Conservation (phyloP, 2,888 invertebrate species). For the Drosophila mimetica region DNA sequence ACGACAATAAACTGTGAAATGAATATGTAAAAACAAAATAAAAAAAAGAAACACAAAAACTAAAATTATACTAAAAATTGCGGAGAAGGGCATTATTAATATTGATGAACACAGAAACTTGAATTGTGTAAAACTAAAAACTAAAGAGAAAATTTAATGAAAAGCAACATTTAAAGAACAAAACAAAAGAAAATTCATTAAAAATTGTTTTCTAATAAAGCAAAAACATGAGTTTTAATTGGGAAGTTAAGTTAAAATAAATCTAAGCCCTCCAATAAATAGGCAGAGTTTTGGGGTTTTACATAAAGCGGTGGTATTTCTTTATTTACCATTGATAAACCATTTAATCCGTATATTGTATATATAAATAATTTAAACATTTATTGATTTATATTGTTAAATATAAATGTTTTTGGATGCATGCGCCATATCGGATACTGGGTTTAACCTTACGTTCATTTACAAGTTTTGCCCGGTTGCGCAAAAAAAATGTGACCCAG, state of each 20-base stretch:
- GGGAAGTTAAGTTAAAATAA: too few species aligned
- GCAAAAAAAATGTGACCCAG: conserved; percentile 42
- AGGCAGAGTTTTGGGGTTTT: conserved; percentile 66
- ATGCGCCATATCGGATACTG: conserved; percentile 43
- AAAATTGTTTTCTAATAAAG: conserved; percentile 82
- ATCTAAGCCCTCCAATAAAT: too few species aligned
- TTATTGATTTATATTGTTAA: conserved; percentile 48
- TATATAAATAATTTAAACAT: conserved; percentile 79
- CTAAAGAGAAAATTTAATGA: conserved; percentile 68
- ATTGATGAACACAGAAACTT: conserved; percentile 62
- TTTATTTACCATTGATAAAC: conserved; percentile 83
- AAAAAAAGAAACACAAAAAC: conserved; percentile 45
- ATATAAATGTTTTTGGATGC: conserved; percentile 42
- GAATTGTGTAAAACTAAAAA: conserved; percentile 71
- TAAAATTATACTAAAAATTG: conserved; percentile 74
- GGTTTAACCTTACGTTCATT: conserved; percentile 60
- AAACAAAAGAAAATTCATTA: conserved; percentile 76
- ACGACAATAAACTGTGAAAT: conserved; percentile 85
- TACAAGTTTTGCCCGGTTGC: conserved; percentile 57
- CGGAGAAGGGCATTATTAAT: conserved; percentile 54
- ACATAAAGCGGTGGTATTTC: conserved; percentile 84
- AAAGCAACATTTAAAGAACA: conserved; percentile 72
- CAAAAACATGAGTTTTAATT: conserved; percentile 52
- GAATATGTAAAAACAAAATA: conserved; percentile 64
- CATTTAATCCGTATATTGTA: conserved; percentile 71